These are phyloP conservation scores for Cephonodes hylas DNA, from an alignment of 2,888 invertebrate species.

Conservation along the genomic window DNA sequence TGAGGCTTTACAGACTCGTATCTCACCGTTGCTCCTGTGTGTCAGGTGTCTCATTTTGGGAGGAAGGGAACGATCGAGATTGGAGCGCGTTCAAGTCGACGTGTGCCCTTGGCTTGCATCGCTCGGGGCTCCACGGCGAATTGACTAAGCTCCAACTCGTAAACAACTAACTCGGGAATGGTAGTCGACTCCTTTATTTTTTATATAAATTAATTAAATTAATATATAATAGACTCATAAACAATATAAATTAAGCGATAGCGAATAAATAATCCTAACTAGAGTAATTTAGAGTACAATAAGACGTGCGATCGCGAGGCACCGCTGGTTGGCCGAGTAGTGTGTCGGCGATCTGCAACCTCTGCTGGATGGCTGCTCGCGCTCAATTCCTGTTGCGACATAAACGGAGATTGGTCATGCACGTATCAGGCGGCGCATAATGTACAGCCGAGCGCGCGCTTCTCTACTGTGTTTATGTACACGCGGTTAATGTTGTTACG, in stretches of 20 bases:
- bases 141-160: conserved; percentile 55
- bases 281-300: conserved; percentile 74
- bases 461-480: conserved; percentile 76
- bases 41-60: conserved; percentile 66
- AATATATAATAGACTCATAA: conserved; percentile 74
- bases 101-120: conserved; percentile 42
- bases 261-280: conserved; percentile 80
- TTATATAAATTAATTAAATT: conserved; percentile 73
- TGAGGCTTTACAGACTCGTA: conserved; percentile 74
- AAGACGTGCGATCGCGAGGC: conserved; percentile 73
- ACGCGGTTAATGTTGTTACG: conserved; percentile 80
- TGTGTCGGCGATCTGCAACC: conserved; percentile 72
- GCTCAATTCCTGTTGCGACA: conserved; percentile 81
- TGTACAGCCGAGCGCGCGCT: conserved; percentile 80
- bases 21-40: conserved; percentile 78
- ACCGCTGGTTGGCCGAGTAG: conserved; percentile 74
- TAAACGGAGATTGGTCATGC: conserved; percentile 82
- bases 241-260: conserved; percentile 80
- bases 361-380: conserved; percentile 70
- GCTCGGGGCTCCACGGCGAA: conserved; percentile 40
- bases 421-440: conserved; percentile 78
- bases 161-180: conserved; percentile 64
- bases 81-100: conserved; percentile 57
- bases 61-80: conserved; percentile 53
- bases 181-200: conserved; percentile 77